Percentiles rank a stretch among this genome's conserved stretches.
Conservation (phyloP, 2,113 vertebrate genomes). For the Phyllostomus discolor region DNA sequence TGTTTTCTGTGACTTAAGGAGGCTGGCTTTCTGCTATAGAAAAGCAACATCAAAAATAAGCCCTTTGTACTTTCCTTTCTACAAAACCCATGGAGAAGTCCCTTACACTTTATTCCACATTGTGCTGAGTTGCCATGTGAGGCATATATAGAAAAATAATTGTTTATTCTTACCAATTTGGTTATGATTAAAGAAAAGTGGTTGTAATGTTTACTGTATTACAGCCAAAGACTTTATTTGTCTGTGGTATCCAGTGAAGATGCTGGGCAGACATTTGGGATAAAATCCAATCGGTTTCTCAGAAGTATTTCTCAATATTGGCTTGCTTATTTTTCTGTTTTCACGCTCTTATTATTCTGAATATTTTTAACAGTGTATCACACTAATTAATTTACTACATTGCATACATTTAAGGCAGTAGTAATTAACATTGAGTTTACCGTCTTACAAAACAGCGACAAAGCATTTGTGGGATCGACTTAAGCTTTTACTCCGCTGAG, state of each 20-base stretch:
- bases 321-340: conserved; percentile 25
- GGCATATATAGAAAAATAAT: conserved; percentile 15
- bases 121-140: not conserved
- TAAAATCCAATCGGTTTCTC: conserved; percentile 21
- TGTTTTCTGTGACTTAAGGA: conserved; percentile 16
- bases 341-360: not conserved
- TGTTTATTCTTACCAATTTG: conserved; percentile 29
- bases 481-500: not conserved
- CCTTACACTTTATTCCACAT: not conserved
- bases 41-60: conserved; percentile 28
- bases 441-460: conserved; percentile 16
- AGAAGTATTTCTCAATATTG: conserved; percentile 37
- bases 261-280: not conserved
- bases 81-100: not conserved
- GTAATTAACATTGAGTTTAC: conserved; percentile 16
- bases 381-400: not conserved
- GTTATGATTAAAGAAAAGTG: conserved; percentile 22
- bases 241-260: conserved; percentile 17
- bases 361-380: conserved; percentile 11
- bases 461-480: not conserved
- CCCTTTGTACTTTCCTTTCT: not conserved
- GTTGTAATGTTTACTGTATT: conserved; percentile 8
- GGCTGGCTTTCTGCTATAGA: not conserved
- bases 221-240: conserved; percentile 23
- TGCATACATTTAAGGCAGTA: not conserved